Base-by-base conservation (phyloP, 2,113 vertebrate genomes). In the Anhinga anhinga region DNA sequence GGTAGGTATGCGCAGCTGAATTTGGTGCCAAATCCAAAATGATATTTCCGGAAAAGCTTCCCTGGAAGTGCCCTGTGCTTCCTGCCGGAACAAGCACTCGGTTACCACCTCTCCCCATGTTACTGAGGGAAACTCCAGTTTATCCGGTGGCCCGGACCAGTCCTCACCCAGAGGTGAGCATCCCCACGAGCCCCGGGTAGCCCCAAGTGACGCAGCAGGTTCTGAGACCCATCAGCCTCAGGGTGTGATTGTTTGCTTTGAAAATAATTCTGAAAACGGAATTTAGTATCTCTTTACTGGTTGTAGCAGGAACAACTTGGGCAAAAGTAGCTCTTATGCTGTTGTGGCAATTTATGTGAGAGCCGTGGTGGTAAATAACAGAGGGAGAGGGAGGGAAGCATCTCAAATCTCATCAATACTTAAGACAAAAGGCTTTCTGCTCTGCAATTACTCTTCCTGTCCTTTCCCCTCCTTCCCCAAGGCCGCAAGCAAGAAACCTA, bases 381-480 rank as follows among this genome's bases (percentile, higher is more conserved):
- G 76, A 20, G 50, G 55, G 63, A 73, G 65, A 71, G 42, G 65
- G 86, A 90, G 81, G 69, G 83, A 67, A 40, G 52, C 81, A 47
- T 92, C 91, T 93, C 71, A 49, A 8, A 52, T 91, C 79, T 90
- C 93, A 56, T 93, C 77, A 62, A 63, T 79, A 65, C 58, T 69
- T 47, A 36, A 94, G 94, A 89, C 90, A 93, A 94, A 95, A 93
- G 69, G 78, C 86, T 95, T 90, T 94, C 77, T 92, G 70, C 87
- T 92, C 79, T 63, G 73, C 91, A 77, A 32, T 95, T 73, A 69
- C 27, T 94, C 87, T 86, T 71, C 73, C 40, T 86, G 89, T 97
- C 91, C 95, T 95, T 96, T 70, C 72, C 42, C 45, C 69, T 93
- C 81, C 94, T 94, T 95, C 85, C 90, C 88, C 77, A 53, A 91